Evolutionary conservation across 1,140 invertebrate species (phyloP).

Genomic region (Wiebesia pumilae): DNA sequence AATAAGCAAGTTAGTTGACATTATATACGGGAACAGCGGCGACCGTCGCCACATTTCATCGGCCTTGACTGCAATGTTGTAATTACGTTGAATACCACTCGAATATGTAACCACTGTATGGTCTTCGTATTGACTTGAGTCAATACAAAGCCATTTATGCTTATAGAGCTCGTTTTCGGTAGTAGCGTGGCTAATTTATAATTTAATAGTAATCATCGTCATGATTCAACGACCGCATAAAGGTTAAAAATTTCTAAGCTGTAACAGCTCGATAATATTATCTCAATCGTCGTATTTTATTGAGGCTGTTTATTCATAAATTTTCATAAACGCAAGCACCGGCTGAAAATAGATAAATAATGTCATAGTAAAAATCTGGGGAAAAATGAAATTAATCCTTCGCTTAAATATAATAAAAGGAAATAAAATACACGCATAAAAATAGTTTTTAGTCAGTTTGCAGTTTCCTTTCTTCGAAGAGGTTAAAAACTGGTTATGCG

Average conservation of each 20-base stretch:
- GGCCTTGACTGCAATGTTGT: not conserved
- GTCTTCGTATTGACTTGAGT: not conserved
- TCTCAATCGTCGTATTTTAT: no score
- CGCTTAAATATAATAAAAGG: not conserved
- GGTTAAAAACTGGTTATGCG: not conserved
- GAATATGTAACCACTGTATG: not conserved
- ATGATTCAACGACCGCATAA: not conserved
- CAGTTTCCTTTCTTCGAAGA: not conserved
- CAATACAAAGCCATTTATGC: not conserved
- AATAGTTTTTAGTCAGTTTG: not conserved
- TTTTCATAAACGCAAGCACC: no score
- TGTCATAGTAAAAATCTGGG: not conserved
- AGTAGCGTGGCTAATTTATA: not conserved
- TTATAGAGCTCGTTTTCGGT: not conserved
- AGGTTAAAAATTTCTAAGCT: not conserved
- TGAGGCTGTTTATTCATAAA: no score
- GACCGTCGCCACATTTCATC: not conserved
- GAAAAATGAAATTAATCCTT: not conserved
- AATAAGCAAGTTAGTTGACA: not conserved
- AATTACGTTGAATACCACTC: constrained; percentile 3
- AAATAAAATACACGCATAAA: not conserved
- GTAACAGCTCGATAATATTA: not conserved
- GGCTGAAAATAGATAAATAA: no score
- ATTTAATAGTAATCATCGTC: not conserved
- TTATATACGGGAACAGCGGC: not conserved